These are phyloP conservation scores for Lates calcarifer DNA, from an alignment of 2,113 vertebrate species.

Conservation along the genomic window DNA sequence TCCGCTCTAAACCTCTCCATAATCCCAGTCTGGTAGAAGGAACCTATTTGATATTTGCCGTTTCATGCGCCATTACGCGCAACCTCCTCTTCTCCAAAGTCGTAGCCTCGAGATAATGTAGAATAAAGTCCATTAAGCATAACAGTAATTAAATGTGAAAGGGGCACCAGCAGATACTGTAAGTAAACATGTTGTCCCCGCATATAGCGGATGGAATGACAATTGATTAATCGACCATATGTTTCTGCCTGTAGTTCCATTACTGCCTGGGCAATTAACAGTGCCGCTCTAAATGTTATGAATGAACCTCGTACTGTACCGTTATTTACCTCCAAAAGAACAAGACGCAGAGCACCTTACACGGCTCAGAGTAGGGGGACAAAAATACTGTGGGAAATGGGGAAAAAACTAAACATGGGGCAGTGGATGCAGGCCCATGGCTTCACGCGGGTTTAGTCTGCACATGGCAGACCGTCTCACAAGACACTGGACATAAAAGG, in stretches of 20 bases:
- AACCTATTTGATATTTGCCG: conserved; percentile 37
- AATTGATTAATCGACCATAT: conserved; percentile 10
- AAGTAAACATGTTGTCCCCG: neutral
- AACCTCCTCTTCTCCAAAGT: neutral
- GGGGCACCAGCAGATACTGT: neutral
- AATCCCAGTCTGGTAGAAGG: conserved; percentile 27
- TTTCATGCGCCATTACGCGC: conserved; percentile 47
- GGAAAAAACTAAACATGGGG: neutral
- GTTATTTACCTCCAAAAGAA: neutral
- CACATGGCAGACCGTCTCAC: conserved; percentile 7
- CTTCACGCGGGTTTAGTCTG: conserved; percentile 29
- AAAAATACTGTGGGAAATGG: neutral
- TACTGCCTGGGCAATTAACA: neutral
- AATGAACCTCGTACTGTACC: neutral
- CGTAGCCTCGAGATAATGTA: neutral
- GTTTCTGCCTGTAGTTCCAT: neutral
- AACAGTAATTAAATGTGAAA: neutral
- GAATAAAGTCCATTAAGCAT: conserved; percentile 7
- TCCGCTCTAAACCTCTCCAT: conserved; percentile 31
- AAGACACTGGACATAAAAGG: neutral
- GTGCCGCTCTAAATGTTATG: neutral
- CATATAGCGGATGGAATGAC: neutral
- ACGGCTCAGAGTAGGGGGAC: neutral
- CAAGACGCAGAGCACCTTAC: neutral
- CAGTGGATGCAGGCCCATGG: conserved; percentile 22